Conservation (phyloP, 2,888 invertebrate species). For the Anthophora plumipes region DNA sequence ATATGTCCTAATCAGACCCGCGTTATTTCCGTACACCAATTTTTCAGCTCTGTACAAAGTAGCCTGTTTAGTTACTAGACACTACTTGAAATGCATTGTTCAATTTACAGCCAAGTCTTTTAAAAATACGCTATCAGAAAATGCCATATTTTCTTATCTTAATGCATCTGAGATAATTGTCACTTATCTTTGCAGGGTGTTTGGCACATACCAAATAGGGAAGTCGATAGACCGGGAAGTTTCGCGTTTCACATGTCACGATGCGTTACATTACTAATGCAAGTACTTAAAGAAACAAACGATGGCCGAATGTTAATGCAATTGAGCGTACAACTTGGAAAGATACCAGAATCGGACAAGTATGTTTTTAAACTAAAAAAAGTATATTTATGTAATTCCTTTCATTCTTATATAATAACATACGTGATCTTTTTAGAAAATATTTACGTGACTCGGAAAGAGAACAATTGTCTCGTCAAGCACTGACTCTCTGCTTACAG, state of each 20-base stretch:
- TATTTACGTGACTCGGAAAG: conserved; percentile 95
- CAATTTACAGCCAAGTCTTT: too few relatives aligned
- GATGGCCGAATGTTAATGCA: conserved; percentile 93
- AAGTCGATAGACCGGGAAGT: conserved; percentile 96
- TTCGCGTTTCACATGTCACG: conserved; percentile 96
- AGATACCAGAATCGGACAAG: conserved; percentile 94
- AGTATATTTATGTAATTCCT: too few relatives aligned
- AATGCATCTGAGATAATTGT: not conserved
- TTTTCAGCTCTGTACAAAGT: too few relatives aligned
- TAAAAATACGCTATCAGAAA: not conserved
- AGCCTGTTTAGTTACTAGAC: too few relatives aligned
- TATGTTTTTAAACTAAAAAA: conserved; percentile 80
- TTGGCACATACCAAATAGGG: conserved; percentile 95
- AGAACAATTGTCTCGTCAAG: conserved; percentile 92
- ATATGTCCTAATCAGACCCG: too few relatives aligned
- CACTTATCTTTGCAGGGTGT: conserved; percentile 88
- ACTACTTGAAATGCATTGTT: too few relatives aligned
- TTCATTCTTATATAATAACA: not conserved
- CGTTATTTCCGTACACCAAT: too few relatives aligned
- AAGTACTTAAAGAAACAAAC: conserved; percentile 91
- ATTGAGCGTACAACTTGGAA: conserved; percentile 91
- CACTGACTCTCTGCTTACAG: conserved; percentile 90
- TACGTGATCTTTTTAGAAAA: conserved; percentile 85
- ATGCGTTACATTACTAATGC: conserved; percentile 92
- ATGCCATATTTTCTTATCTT: conserved; percentile 6